Conservation (phyloP, 2,888 invertebrate species). For the Sturmia bella region DNA sequence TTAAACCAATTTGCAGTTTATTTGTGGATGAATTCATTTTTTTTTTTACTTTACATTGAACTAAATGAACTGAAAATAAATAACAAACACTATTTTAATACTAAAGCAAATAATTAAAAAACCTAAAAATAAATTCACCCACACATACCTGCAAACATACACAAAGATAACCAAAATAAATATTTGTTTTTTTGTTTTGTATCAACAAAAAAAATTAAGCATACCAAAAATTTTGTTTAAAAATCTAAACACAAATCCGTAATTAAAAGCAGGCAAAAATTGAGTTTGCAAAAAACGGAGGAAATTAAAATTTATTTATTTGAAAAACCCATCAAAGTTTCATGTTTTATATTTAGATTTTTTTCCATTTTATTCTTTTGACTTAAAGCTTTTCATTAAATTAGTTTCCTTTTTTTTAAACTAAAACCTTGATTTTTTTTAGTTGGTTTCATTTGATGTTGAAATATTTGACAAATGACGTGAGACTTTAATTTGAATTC, state of each 20-base stretch:
- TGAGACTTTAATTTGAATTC: no score
- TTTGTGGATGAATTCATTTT: slow-evolving; percentile 18
- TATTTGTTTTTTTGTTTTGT: slow-evolving; percentile 17
- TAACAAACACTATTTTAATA: slow-evolving; percentile 30
- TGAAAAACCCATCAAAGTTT: slow-evolving; percentile 17
- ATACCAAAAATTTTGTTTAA: slow-evolving; percentile 18
- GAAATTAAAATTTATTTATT: background rate
- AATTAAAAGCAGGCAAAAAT: slow-evolving; percentile 49
- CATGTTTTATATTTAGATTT: slow-evolving; percentile 17
- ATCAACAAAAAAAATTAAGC: background rate
- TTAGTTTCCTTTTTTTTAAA: background rate
- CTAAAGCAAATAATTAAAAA: background rate
- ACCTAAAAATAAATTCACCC: slow-evolving; percentile 12
- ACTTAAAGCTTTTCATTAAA: slow-evolving; percentile 7
- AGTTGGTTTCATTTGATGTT: background rate
- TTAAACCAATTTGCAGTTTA: slow-evolving; percentile 62
- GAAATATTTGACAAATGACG: no score
- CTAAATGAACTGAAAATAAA: slow-evolving; percentile 46
- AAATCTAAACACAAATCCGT: slow-evolving; percentile 24
- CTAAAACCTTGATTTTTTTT: slow-evolving; percentile 21
- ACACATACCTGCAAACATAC: slow-evolving; percentile 28
- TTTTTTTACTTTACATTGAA: background rate
- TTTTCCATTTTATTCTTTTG: slow-evolving; percentile 3
- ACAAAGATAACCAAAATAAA: slow-evolving; percentile 40
- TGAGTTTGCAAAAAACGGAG: background rate